These are phyloP conservation scores for Nasonia giraulti DNA, from an alignment of 1,140 invertebrate genomes.

Conservation along the genomic window DNA sequence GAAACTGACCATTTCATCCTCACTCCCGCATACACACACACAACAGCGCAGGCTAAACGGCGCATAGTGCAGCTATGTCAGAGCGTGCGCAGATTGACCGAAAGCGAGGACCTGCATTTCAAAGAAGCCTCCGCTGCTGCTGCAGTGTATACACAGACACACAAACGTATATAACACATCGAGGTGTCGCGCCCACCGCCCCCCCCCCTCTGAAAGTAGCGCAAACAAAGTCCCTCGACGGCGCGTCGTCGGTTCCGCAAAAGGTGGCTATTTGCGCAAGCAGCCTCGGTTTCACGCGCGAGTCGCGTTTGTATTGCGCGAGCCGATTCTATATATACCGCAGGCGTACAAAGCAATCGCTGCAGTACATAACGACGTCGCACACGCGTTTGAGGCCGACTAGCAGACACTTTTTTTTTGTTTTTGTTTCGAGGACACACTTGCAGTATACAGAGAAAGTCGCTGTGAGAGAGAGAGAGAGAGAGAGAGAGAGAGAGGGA, in stretches of 20 bases:
- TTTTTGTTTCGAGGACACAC: neutral
- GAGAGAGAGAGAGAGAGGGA: neutral
- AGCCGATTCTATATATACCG: neutral
- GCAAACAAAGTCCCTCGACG: constrained; percentile 21
- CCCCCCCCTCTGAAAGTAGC: neutral
- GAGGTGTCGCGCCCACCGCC: neutral
- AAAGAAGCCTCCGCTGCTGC: neutral
- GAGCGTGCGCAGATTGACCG: no score
- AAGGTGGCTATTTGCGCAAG: constrained; percentile 3
- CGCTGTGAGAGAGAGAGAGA: no score
- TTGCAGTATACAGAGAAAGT: neutral
- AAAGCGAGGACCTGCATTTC: constrained; percentile 32
- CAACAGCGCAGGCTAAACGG: no score
- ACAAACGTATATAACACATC: neutral
- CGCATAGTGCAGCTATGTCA: no score
- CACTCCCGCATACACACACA: neutral
- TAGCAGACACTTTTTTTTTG: neutral
- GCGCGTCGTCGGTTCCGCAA: neutral
- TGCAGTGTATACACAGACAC: neutral
- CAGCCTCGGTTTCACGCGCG: neutral
- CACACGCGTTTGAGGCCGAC: neutral
- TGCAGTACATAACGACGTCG: neutral
- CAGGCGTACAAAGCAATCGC: constrained; percentile 17
- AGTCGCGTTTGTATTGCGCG: neutral
- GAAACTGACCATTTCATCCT: neutral